These are phyloP conservation scores for Nematostella vectensis DNA, from an alignment of 92 coral and sea anemone genomes.

Conservation along the genomic window DNA sequence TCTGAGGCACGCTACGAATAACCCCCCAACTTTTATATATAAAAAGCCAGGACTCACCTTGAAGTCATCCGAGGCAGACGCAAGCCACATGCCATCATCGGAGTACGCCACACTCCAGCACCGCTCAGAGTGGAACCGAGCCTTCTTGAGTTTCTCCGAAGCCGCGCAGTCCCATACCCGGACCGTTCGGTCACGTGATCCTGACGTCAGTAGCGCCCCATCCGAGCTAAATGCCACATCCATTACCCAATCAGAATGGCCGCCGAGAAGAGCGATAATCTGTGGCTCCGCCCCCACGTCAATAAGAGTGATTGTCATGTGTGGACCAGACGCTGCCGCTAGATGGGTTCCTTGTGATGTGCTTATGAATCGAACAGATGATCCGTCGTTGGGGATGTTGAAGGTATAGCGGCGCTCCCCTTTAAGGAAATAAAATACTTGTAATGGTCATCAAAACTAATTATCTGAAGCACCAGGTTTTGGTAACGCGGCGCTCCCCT, in stretches of 20 bases:
- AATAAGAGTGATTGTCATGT: conserved; percentile 45
- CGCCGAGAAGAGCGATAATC: conserved; percentile 45
- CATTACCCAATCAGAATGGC: conserved; percentile 52
- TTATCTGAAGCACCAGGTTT: too few species aligned
- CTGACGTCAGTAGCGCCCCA: conserved; percentile 37
- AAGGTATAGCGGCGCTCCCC: conserved; percentile 20
- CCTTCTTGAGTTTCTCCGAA: conserved; percentile 38
- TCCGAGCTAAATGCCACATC: conserved; percentile 43
- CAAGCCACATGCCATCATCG: conserved; percentile 43
- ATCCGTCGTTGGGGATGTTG: conserved; percentile 44
- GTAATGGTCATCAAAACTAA: too few species aligned
- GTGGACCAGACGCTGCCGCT: conserved; percentile 54
- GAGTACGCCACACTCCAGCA: conserved; percentile 59
- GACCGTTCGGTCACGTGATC: conserved; percentile 39
- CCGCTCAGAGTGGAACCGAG: conserved; percentile 49
- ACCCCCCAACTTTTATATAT: too few species aligned
- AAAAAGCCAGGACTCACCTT: conserved; percentile 40
- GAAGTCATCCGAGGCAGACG: conserved; percentile 58
- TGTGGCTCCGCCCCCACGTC: conserved; percentile 24
- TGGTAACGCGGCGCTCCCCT: too few species aligned
- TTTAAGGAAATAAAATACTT: too few species aligned
- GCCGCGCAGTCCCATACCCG: conserved; percentile 53
- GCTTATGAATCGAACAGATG: conserved; percentile 29
- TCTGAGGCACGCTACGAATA: too few species aligned
- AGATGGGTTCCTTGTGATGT: conserved; percentile 31